These are phyloP conservation scores for Sarotherodon lohbergeri DNA, from an alignment of 2,113 vertebrate genomes.

Conservation along the genomic window DNA sequence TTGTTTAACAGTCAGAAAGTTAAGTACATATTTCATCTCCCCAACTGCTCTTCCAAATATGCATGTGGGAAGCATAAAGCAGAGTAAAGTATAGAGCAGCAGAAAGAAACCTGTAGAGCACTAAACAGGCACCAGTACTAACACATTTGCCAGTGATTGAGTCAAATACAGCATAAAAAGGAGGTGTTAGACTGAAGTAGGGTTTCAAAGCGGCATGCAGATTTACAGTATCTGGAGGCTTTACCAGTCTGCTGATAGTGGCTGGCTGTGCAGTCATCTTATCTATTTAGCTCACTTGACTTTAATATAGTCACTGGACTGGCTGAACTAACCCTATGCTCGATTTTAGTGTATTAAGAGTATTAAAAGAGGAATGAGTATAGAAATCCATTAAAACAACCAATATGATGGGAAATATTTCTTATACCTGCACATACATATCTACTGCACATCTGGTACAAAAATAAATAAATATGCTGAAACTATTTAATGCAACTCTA, in stretches of 20 bases:
- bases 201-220: not conserved
- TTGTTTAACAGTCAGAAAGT: not conserved
- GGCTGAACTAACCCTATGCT: not conserved
- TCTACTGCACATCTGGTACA: rapidly evolving
- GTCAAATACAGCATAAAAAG: not conserved
- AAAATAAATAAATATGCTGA: not conserved
- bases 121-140: not conserved
- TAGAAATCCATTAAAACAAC: too few relatives aligned
- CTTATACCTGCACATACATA: rapidly evolving
- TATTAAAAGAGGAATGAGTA: not conserved
- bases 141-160: not conserved
- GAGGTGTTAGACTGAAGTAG: not conserved
- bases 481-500: not conserved
- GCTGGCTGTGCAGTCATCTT: not conserved
- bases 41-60: not conserved
- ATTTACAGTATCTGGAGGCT: rapidly evolving
- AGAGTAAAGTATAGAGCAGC: not conserved
- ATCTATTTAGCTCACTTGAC: not conserved
- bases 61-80: not conserved
- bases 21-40: not conserved
- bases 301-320: not conserved
- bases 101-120: not conserved
- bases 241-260: not conserved
- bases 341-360: not conserved
- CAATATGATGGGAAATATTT: not conserved